Percentiles rank a stretch among this genome's conserved stretches.
phyloP scores from a whole-genome alignment of 2,888 invertebrate genomes.

The Lysandra coridon region DNA sequence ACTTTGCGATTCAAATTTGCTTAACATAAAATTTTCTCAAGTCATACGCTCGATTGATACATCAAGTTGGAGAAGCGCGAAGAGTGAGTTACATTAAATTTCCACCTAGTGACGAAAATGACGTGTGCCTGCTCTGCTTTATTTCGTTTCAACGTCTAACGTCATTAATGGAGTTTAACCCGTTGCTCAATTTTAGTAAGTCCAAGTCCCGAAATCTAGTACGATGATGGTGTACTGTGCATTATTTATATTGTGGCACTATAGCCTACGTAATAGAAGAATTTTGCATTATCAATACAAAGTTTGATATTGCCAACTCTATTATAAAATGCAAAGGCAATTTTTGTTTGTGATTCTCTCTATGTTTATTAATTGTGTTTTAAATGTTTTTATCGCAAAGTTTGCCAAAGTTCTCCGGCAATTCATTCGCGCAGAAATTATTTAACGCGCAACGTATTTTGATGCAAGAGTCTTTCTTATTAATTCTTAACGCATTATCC shows the following conservation, averaged over 20 bases:
- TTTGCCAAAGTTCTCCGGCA: background rate
- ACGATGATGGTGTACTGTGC: background rate
- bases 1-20: background rate
- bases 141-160: no score
- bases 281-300: background rate
- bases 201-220: no score
- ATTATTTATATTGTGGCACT: background rate
- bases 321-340: background rate
- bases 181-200: no score
- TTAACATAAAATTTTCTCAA: background rate
- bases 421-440: background rate
- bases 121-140: no score
- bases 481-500: no score
- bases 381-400: background rate
- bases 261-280: background rate
- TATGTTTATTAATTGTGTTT: background rate
- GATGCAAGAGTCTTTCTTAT: no score
- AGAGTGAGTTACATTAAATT: no score
- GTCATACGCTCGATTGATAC: no score
- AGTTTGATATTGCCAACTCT: constrained; percentile 10
- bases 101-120: no score
- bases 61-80: no score
- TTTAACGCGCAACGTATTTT: no score
- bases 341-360: background rate
- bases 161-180: no score